Conservation (phyloP, 2,113 vertebrate genomes). For the Panthera uncia region DNA sequence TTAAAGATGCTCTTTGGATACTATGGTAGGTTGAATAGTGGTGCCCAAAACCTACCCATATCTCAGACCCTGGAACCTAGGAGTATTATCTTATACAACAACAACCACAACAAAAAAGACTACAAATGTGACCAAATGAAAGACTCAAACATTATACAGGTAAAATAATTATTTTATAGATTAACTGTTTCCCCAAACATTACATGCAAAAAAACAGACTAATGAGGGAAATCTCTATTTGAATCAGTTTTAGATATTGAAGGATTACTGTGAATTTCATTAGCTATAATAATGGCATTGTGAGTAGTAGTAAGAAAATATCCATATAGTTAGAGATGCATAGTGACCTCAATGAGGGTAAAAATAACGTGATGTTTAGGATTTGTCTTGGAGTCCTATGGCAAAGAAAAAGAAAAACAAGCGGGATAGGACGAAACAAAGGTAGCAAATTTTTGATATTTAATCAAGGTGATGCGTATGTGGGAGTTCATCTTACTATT, state of each 20-base stretch:
- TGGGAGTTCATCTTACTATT: not conserved
- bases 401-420: not conserved
- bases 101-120: not conserved
- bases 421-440: not conserved
- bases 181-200: not conserved
- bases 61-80: not conserved
- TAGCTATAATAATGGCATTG: not conserved
- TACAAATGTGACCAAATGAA: not conserved
- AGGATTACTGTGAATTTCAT: not conserved
- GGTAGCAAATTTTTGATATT: not conserved
- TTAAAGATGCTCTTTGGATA: not conserved
- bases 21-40: not conserved
- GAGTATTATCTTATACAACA: not conserved
- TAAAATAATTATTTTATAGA: not conserved
- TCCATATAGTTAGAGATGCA: not conserved
- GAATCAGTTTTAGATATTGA: not conserved
- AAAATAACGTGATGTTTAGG: not conserved
- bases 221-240: not conserved
- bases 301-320: not conserved
- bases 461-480: not conserved
- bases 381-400: not conserved
- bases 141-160: not conserved
- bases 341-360: not conserved
- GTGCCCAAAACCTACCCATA: not conserved
- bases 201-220: not conserved